Evolutionary conservation across 1,140 invertebrate species (phyloP).

Genomic region (Heliconius nattereri): DNA sequence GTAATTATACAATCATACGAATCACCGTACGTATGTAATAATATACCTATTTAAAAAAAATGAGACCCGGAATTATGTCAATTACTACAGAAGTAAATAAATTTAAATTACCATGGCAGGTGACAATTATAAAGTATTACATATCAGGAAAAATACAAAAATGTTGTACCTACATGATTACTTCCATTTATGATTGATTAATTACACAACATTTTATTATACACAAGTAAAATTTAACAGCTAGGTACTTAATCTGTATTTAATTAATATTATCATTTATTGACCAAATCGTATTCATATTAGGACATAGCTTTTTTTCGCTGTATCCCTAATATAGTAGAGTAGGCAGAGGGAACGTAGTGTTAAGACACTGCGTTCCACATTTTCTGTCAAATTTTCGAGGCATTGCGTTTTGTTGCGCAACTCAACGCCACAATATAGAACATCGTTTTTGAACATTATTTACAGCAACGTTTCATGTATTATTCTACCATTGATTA

Average conservation of each 20-base stretch:
- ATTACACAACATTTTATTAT: not conserved
- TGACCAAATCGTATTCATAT: not conserved
- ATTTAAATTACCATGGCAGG: not conserved
- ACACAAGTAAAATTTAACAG: not conserved
- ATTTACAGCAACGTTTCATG: not conserved
- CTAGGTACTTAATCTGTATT: not conserved
- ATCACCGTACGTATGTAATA: not conserved
- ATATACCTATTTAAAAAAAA: not conserved
- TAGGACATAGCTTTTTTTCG: no score
- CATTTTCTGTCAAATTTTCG: no score
- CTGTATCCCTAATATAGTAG: no score
- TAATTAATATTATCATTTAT: not conserved
- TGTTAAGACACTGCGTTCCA: no score
- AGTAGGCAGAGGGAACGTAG: no score
- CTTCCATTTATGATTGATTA: slow-evolving; percentile 1
- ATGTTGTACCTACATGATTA: not conserved
- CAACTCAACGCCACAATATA: no score
- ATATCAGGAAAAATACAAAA: not conserved
- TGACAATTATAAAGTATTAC: not conserved
- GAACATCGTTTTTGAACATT: not conserved
- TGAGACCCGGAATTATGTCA: not conserved
- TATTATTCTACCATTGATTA: not conserved
- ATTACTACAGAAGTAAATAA: not conserved
- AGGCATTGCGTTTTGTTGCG: no score
- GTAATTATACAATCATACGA: no score